These are phyloP conservation scores for Lycia hirtaria DNA, from an alignment of 2,888 invertebrate species.

Conservation along the genomic window DNA sequence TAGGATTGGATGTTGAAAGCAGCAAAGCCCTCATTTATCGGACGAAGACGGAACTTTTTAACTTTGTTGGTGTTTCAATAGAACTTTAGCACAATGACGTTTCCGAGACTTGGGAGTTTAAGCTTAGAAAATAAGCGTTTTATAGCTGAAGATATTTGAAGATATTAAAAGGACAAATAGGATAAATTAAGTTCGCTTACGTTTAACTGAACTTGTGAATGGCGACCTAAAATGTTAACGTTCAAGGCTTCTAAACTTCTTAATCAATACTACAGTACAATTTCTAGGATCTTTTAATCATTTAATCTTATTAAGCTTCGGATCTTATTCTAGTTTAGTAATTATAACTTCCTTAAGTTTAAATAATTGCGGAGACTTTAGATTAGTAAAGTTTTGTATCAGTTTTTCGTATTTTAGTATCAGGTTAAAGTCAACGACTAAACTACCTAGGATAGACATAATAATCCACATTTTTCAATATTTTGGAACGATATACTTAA, in stretches of 20 bases:
- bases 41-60: slow-evolving; percentile 41
- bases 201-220: slow-evolving; percentile 6
- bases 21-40: slow-evolving; percentile 40
- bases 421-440: too few species aligned
- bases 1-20: slow-evolving; percentile 31
- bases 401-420: too few species aligned
- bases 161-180: slow-evolving; percentile 18
- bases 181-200: slow-evolving; percentile 10
- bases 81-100: slow-evolving; percentile 45
- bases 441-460: too few species aligned
- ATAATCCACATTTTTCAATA: too few species aligned
- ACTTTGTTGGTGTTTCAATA: slow-evolving; percentile 46
- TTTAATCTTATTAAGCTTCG: too few species aligned
- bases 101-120: slow-evolving; percentile 24
- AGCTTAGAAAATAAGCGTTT: slow-evolving; percentile 42
- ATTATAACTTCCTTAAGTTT: too few species aligned
- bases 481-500: too few species aligned
- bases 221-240: slow-evolving; percentile 2
- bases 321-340: too few species aligned
- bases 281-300: too few species aligned
- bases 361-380: too few species aligned
- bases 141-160: slow-evolving; percentile 31
- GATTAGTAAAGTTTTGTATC: too few species aligned
- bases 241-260: not conserved
- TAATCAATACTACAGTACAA: not conserved